phyloP scores from a whole-genome alignment of 2,797 vertebrate genomes.

The Poeciliopsis presidionis region DNA sequence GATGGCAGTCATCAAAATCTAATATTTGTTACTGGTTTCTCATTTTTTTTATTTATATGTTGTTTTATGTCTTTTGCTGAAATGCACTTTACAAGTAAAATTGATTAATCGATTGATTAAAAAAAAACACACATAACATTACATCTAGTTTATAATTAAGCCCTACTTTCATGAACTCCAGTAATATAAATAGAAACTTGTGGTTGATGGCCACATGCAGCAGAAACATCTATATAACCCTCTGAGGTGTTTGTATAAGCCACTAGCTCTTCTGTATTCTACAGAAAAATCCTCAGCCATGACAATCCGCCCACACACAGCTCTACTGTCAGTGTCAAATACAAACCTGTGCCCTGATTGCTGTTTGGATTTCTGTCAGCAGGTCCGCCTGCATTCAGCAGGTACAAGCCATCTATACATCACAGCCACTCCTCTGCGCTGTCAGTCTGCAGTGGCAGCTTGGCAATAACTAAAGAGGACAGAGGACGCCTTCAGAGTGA shows the following conservation, averaged over 20 bases:
- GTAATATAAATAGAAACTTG: neutral
- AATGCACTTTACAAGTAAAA: no score
- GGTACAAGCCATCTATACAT: neutral
- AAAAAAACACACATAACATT: neutral
- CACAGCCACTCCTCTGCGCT: neutral
- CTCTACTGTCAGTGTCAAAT: neutral
- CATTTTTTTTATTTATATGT: no score
- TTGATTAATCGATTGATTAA: no score
- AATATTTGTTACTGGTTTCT: no score
- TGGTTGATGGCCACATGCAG: neutral
- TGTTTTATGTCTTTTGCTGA: no score
- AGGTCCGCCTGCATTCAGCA: neutral
- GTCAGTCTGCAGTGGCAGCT: neutral
- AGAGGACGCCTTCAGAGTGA: neutral
- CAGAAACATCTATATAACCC: neutral
- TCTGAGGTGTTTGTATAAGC: neutral
- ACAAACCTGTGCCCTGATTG: constrained; percentile 9
- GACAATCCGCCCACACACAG: neutral
- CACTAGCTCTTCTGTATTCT: neutral
- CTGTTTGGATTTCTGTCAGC: neutral
- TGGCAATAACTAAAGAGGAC: neutral
- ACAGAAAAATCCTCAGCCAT: neutral
- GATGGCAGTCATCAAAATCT: no score
- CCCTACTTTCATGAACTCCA: neutral
- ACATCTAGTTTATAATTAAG: neutral